phyloP scores from a whole-genome alignment of 2,797 vertebrate species.

The Chaetodon trifasciatus region DNA sequence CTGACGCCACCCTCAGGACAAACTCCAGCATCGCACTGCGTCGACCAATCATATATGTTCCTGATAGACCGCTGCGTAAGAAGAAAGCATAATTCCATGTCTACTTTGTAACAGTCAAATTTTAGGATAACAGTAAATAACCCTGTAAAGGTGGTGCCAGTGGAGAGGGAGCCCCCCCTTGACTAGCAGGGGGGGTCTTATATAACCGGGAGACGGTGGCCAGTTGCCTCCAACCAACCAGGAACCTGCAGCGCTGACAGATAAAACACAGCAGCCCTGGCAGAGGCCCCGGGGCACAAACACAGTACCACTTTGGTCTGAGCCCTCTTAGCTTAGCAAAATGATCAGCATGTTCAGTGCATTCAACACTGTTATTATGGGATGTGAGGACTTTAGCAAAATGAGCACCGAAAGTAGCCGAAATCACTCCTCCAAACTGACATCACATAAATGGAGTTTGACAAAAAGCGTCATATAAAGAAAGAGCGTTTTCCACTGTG shows the following conservation, averaged over 20 bases:
- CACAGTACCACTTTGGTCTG: neutral
- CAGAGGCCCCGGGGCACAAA: neutral
- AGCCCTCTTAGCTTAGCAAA: neutral
- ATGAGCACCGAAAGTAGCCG: slow-evolving; percentile 9
- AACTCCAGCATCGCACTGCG: neutral
- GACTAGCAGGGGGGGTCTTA: neutral
- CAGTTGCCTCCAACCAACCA: neutral
- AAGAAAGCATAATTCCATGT: too few species aligned
- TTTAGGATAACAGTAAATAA: too few species aligned
- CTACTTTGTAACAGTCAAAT: too few species aligned
- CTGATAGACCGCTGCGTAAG: neutral
- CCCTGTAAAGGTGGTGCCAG: neutral
- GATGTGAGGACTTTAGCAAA: slow-evolving; percentile 3
- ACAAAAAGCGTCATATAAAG: neutral
- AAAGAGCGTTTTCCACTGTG: neutral
- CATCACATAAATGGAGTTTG: neutral
- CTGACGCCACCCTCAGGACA: neutral
- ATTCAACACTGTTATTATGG: neutral
- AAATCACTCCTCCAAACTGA: neutral
- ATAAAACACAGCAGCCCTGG: neutral
- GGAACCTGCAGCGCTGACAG: neutral
- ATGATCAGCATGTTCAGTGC: neutral
- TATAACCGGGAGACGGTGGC: neutral
- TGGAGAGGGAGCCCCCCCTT: neutral
- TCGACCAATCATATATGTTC: neutral